A percentile compares a stretch with the other conserved stretches of the same genome.
Conservation (phyloP, 2,888 invertebrate species). For the Metacarcinus magister region DNA sequence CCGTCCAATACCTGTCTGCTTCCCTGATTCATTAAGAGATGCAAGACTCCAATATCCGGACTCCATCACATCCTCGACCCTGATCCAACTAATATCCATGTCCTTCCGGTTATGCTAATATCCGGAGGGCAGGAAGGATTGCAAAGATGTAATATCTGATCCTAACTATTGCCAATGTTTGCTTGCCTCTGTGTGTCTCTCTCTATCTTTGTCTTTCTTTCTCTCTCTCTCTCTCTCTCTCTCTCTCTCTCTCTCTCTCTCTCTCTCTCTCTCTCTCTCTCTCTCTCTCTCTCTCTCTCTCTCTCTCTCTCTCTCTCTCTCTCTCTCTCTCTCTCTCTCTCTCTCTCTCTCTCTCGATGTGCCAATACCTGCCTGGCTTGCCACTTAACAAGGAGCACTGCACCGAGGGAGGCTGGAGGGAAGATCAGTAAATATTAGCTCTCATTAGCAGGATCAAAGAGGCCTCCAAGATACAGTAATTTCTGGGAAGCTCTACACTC, state of each 20-base stretch:
- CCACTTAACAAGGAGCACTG: not conserved
- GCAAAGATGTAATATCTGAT: not conserved
- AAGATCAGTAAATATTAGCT: not conserved
- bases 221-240: slow-evolving; percentile 49
- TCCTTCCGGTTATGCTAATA: slow-evolving; percentile 23
- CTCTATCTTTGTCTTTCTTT: not conserved
- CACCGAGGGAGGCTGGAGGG: not conserved
- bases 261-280: slow-evolving; percentile 13
- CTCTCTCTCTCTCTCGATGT: not conserved
- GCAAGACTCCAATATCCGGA: not conserved
- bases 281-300: slow-evolving; percentile 46
- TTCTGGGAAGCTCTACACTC: not conserved
- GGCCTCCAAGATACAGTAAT: not conserved
- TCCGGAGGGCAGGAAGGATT: slow-evolving; percentile 34
- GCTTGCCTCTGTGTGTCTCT: not conserved
- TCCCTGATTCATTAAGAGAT: slow-evolving; percentile 28
- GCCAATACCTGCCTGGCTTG: not conserved
- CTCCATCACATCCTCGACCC: not conserved
- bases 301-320: slow-evolving; percentile 50
- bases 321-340: slow-evolving; percentile 53
- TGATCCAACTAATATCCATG: not conserved
- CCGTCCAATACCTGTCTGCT: not conserved
- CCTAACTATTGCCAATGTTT: not conserved
- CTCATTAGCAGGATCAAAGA: not conserved
- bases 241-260: not conserved